These are phyloP conservation scores for Plecturocebus donacophilus DNA, from an alignment of 2,113 vertebrate species.

Conservation along the genomic window DNA sequence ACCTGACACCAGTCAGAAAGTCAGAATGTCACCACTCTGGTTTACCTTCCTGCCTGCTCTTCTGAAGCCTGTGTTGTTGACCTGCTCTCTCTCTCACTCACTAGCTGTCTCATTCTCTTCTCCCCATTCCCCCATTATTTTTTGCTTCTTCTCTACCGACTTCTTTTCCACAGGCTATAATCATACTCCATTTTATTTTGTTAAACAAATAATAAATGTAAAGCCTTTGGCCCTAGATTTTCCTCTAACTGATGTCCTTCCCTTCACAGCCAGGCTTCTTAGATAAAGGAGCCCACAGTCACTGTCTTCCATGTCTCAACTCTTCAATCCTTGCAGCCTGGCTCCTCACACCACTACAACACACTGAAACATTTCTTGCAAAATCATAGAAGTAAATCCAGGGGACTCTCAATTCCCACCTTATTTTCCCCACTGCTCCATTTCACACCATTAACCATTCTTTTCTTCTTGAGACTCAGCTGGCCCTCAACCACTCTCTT, in stretches of 20 bases:
- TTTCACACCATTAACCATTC: background rate
- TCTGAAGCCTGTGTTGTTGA: background rate
- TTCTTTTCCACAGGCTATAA: background rate
- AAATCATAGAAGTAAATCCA: background rate
- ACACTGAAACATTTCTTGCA: background rate
- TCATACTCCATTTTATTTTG: background rate
- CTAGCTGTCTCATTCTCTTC: background rate
- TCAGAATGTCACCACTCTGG: background rate
- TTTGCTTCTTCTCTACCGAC: background rate
- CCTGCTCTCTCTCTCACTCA: background rate
- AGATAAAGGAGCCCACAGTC: background rate
- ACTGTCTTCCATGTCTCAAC: background rate
- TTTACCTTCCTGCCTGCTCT: background rate
- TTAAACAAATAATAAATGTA: background rate
- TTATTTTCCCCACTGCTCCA: background rate
- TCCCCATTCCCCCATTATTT: background rate
- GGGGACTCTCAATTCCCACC: background rate
- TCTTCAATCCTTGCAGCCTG: background rate
- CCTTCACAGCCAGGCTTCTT: background rate
- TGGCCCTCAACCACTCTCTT: background rate
- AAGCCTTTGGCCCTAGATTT: background rate
- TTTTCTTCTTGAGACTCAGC: background rate
- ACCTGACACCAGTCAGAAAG: too few relatives aligned
- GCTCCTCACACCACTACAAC: background rate
- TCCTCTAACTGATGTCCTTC: background rate